phyloP scores from a whole-genome alignment of 2,888 invertebrate species.

The Ichneumoninae sp. region DNA sequence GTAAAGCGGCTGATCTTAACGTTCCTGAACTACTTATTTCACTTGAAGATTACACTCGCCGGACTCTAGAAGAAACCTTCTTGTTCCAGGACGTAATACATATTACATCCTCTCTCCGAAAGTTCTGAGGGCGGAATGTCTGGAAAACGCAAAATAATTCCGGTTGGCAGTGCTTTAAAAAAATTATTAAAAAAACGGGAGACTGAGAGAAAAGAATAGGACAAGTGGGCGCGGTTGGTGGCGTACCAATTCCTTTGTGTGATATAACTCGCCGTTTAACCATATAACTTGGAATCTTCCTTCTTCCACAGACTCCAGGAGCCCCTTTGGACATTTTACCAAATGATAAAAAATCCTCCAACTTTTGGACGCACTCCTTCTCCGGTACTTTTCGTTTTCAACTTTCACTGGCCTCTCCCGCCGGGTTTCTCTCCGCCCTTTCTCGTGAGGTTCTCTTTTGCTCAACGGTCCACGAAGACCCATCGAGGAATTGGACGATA shows the following conservation, averaged over 20 bases:
- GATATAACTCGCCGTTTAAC: constrained; percentile 24
- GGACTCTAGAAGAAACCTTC: not conserved
- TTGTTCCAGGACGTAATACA: not conserved
- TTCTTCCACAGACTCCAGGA: constrained; percentile 6
- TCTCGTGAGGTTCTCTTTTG: not conserved
- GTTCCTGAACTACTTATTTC: constrained; percentile 27
- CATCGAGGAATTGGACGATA: constrained; percentile 33
- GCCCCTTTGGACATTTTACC: constrained; percentile 24
- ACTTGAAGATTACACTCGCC: constrained; percentile 13
- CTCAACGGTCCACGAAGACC: constrained; percentile 22
- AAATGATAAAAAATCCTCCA: constrained; percentile 38
- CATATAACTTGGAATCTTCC: constrained; percentile 37
- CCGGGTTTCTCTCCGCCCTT: not conserved
- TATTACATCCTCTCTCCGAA: not conserved
- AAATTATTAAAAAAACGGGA: constrained; percentile 2
- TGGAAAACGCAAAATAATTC: not conserved
- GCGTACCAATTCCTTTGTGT: constrained; percentile 23
- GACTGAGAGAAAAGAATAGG: constrained; percentile 2
- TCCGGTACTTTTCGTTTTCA: constrained; percentile 38
- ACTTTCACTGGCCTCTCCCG: constrained; percentile 30
- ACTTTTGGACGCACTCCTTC: constrained; percentile 18
- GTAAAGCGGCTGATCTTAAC: constrained; percentile 36
- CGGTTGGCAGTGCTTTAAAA: not conserved
- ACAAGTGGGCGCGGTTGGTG: constrained; percentile 12
- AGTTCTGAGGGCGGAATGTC: not conserved